Conservation (phyloP, 2,888 invertebrate genomes). For the Matsumyia berberina region DNA sequence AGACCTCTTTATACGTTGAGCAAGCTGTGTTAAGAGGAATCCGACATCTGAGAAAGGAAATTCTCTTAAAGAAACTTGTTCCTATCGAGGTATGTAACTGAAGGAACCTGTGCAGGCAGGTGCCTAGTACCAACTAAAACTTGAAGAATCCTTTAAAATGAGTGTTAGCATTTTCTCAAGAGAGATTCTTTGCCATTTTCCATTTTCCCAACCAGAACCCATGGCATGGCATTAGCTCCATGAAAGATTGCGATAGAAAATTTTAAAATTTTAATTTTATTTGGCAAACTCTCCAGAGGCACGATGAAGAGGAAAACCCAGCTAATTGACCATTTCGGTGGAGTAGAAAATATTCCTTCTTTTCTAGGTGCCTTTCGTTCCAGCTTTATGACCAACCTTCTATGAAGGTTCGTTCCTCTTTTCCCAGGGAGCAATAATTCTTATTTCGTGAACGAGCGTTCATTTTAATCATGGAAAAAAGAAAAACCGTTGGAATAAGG, state of each 20-base stretch:
- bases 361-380: background rate
- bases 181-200: background rate
- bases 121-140: background rate
- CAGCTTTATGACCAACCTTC: constrained; percentile 19
- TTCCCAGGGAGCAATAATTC: constrained; percentile 52
- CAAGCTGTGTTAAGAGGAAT: too few species aligned
- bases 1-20: too few species aligned
- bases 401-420: constrained; percentile 9
- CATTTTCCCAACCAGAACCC: background rate
- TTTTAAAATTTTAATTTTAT: constrained; percentile 29
- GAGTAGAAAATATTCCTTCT: constrained; percentile 13
- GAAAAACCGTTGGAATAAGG: constrained; percentile 19
- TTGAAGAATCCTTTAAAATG: background rate
- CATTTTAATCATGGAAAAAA: constrained; percentile 29
- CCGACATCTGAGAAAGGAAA: background rate
- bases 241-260: background rate
- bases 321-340: constrained; percentile 48
- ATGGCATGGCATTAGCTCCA: background rate
- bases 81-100: background rate
- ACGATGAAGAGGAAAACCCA: background rate
- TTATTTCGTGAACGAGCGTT: constrained; percentile 9
- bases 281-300: constrained; percentile 9
- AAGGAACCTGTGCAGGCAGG: background rate
- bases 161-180: background rate
- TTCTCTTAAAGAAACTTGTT: background rate